phyloP scores from a whole-genome alignment of 1,140 invertebrate genomes.

The Zaprionus africanus region DNA sequence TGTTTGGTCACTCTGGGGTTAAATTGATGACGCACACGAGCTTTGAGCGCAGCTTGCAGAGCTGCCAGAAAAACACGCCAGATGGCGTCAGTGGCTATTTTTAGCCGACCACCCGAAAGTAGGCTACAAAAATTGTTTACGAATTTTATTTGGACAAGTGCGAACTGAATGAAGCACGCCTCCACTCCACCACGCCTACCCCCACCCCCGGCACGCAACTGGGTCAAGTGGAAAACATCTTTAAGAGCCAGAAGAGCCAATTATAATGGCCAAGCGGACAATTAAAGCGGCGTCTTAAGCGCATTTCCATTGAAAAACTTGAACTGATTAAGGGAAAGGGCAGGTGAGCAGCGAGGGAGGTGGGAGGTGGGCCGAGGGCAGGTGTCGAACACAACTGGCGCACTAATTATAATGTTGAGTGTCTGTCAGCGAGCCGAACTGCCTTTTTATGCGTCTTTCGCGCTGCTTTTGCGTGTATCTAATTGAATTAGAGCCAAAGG shows the following conservation, averaged over 20 bases:
- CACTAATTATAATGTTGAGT: constrained; percentile 64
- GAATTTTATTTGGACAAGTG: constrained; percentile 29
- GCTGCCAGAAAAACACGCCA: not conserved
- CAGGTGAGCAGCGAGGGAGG: not conserved
- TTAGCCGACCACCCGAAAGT: constrained; percentile 1
- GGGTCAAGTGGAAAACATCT: constrained; percentile 12
- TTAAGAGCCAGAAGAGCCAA: not conserved
- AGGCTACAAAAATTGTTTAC: not conserved
- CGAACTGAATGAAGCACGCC: not conserved
- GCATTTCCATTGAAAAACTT: not conserved
- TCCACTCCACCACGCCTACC: not conserved
- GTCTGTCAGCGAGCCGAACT: constrained; percentile 4
- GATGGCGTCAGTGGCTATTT: not conserved
- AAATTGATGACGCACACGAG: not conserved
- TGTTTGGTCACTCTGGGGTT: not conserved
- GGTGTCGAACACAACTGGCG: constrained; percentile 20
- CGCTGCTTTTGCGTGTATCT: constrained; percentile 53
- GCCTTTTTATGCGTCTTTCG: constrained; percentile 22
- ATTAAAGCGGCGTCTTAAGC: constrained; percentile 1
- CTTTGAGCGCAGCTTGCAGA: not conserved
- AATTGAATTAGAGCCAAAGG: constrained; percentile 74
- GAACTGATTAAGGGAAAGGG: not conserved
- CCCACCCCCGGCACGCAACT: not conserved
- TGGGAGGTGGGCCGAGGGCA: not conserved
- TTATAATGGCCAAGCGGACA: not conserved